Evolutionary conservation across 64 coral and sea anemone genomes (phyloP).

Genomic region (Montipora cactus): DNA sequence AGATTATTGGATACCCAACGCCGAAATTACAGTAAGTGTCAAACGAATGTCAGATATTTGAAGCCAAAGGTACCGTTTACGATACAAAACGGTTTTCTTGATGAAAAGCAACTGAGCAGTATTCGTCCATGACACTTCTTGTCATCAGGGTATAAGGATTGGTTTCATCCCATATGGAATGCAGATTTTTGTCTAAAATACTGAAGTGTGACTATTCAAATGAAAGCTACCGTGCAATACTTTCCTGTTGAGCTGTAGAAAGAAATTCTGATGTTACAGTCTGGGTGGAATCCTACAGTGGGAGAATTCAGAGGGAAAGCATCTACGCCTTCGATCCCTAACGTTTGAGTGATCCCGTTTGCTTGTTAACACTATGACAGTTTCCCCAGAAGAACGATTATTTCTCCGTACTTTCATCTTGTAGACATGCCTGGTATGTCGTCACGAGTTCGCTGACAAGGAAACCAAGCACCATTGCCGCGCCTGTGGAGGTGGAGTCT

Average conservation of each 20-base stretch:
- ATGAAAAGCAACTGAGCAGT: neutral
- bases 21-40: slow-evolving; percentile 76
- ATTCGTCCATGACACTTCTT: no score
- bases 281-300: no score
- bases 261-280: no score
- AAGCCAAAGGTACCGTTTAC: no score
- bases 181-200: neutral
- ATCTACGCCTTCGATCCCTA: no score
- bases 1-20: slow-evolving; percentile 94
- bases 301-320: no score
- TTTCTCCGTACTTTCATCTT: neutral
- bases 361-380: no score
- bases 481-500: slow-evolving; percentile 95
- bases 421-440: slow-evolving; percentile 84
- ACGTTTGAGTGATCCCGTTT: no score
- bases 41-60: no score
- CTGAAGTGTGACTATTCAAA: neutral
- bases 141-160: no score
- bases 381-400: no score
- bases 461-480: slow-evolving; percentile 98
- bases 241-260: neutral
- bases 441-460: slow-evolving; percentile 52
- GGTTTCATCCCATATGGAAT: neutral
- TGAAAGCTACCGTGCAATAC: neutral
- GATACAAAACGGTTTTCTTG: no score